These are phyloP conservation scores for Invenusta paracnida DNA, from an alignment of 2,888 invertebrate genomes.

Conservation along the genomic window DNA sequence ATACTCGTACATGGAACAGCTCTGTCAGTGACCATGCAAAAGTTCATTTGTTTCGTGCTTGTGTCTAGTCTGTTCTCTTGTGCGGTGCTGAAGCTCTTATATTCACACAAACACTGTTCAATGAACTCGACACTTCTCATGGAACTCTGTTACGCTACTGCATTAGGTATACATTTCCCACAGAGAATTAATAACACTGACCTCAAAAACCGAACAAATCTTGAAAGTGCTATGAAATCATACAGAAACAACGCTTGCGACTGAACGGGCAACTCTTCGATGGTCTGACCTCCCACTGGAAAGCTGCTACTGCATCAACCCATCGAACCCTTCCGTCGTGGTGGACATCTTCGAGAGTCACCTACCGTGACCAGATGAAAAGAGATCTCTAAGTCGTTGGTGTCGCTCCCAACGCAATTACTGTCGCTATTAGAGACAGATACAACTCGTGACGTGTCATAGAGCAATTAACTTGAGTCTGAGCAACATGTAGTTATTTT, in stretches of 20 bases:
- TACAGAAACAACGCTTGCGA: conserved; percentile 46
- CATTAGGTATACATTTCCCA: conserved; percentile 77
- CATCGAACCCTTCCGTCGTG: background rate
- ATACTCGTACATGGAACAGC: background rate
- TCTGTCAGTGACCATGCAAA: background rate
- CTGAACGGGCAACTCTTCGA: conserved; percentile 63
- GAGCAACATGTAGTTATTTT: background rate
- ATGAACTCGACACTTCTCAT: background rate
- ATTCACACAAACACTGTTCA: background rate
- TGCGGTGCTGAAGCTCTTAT: conserved; percentile 4
- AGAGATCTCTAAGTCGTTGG: background rate
- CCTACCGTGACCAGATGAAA: background rate
- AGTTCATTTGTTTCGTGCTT: background rate
- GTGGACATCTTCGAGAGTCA: background rate
- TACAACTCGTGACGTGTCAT: background rate
- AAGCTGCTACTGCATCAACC: background rate
- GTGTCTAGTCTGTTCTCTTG: background rate
- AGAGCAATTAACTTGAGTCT: background rate
- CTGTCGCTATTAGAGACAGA: background rate
- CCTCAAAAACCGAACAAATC: conserved; percentile 83
- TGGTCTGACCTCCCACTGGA: conserved; percentile 63
- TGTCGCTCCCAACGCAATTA: background rate
- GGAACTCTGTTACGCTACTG: conserved; percentile 55
- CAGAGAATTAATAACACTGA: conserved; percentile 80
- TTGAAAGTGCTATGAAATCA: conserved; percentile 70